Base-by-base conservation (phyloP, 2,888 invertebrate species). In the Esperia sulphurella region DNA sequence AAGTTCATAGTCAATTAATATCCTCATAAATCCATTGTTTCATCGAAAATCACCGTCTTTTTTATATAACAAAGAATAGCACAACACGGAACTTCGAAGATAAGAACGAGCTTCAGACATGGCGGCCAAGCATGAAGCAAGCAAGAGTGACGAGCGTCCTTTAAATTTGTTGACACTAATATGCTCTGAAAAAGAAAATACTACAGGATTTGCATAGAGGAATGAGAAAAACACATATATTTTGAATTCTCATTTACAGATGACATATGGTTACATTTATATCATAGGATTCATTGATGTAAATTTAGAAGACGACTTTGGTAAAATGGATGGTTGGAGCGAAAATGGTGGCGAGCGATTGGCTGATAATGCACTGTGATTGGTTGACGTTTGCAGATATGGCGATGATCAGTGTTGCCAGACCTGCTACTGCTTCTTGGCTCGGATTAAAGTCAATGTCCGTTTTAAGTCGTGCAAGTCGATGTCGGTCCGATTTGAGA, bases 1-100 rank as follows among this genome's bases (percentile, higher is more conserved):
- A 73, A 72, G 78, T 75, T 71, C 75, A 75, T 76, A 78, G 73
- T 81, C 73, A 73, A 66, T 76, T 63, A 68, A 68, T 74, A 73
- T 65, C 68, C 65, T 56, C 65, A 75, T 60, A 69, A 78, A 75
- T 78, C 72, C 83, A 83, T 84, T 63, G 76, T 80, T 77, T 74
- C 69, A 68, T 76, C 66, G 69, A 77, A 77, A 75, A 75, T 70
- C 88, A 86, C 87, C 77, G 79, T 79, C 76, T 75, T 80, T 77
- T 79, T 75, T 75, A 83, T 76, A 79, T 75, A 84, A 79, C 77
- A 81, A 79, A 82, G 80, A 84, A 86, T 79, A 83, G 81, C 90
- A 90, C 90, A 83, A 83, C 90, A 85, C 92, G 90, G 47, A 83
- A 81, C 80, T 83, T 81, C 73, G 74, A 79, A 79, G 79, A 84